Conservation (phyloP, 2,113 vertebrate genomes). For the Lanius collurio region DNA sequence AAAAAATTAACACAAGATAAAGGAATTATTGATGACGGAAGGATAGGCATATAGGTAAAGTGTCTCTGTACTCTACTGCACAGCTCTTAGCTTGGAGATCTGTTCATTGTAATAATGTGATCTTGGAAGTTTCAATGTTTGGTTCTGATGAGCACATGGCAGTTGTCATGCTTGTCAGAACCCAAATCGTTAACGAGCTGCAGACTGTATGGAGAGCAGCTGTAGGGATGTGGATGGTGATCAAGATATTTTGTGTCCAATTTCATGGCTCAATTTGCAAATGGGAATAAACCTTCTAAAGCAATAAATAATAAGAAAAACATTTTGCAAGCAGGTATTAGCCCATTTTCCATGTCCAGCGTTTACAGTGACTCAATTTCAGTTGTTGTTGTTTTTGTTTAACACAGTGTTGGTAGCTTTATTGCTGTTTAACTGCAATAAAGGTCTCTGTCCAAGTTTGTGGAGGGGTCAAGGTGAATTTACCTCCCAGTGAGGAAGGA, state of each 20-base stretch:
- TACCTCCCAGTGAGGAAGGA: background rate
- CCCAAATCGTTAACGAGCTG: background rate
- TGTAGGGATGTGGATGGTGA: background rate
- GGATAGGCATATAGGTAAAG: background rate
- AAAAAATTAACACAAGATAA: background rate
- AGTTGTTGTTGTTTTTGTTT: background rate
- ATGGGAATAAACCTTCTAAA: background rate
- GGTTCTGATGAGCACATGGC: background rate
- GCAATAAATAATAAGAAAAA: background rate
- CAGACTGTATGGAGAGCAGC: background rate
- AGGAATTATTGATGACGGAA: background rate
- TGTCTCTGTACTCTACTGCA: rapidly evolving
- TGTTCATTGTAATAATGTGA: background rate
- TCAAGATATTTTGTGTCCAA: no score
- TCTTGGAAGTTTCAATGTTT: background rate
- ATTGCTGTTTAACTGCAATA: background rate
- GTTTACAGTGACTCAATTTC: background rate
- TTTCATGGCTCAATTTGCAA: background rate
- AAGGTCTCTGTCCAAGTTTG: background rate
- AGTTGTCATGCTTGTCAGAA: background rate
- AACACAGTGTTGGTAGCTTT: background rate
- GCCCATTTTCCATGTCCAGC: background rate
- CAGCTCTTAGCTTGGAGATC: background rate
- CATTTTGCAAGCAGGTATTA: background rate
- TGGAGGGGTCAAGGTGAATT: background rate